Evolutionary conservation across 2,888 invertebrate genomes (phyloP).

Genomic region (Epistrophella euchroma): DNA sequence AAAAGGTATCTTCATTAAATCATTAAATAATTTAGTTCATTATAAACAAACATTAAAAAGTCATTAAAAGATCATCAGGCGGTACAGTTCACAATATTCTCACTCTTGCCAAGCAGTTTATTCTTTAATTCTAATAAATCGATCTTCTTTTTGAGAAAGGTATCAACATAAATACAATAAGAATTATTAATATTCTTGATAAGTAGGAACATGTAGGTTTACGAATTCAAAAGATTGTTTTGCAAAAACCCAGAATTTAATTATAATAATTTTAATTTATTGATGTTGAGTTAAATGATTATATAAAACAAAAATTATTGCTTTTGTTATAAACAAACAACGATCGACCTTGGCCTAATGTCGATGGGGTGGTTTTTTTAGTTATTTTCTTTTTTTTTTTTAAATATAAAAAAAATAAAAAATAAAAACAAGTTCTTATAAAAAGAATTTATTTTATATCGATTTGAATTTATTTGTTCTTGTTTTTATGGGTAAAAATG

Average conservation of each 20-base stretch:
- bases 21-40: neutral
- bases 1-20: neutral
- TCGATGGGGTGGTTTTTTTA: neutral
- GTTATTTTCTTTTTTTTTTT: neutral
- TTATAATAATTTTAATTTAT: constrained; percentile 21
- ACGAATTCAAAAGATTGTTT: neutral
- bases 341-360: constrained; percentile 15
- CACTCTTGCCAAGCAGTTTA: neutral
- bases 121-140: constrained; percentile 18
- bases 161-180: too few relatives aligned
- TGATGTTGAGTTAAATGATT: neutral
- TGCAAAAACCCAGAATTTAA: neutral
- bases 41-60: neutral
- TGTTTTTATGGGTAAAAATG: neutral
- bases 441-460: neutral
- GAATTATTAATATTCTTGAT: too few relatives aligned
- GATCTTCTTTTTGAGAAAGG: neutral
- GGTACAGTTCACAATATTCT: neutral
- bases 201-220: too few relatives aligned
- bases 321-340: neutral
- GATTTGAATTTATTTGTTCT: neutral
- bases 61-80: neutral
- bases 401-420: neutral
- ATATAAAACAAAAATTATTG: neutral
- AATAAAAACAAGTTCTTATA: constrained; percentile 4